Evolutionary conservation across 2,888 invertebrate species (phyloP).

Genomic region (Pristionchus fissidentatus): DNA sequence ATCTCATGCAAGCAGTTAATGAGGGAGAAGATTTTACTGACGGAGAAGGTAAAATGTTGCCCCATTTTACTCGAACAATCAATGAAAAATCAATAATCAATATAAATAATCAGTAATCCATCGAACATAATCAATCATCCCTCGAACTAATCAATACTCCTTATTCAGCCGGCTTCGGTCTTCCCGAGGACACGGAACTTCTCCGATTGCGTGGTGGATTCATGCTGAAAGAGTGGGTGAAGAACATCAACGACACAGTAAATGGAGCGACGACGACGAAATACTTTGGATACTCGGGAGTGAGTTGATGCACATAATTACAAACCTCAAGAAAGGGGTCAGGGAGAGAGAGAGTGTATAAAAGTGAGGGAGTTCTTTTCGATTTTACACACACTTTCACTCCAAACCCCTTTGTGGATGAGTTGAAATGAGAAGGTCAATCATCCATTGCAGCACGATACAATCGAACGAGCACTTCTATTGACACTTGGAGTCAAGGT

Average conservation of each 20-base stretch:
- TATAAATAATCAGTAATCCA: neutral
- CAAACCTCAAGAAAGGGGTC: neutral
- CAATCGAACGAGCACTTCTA: neutral
- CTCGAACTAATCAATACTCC: neutral
- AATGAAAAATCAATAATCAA: neutral
- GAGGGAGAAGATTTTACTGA: conserved; percentile 9
- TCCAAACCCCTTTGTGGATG: neutral
- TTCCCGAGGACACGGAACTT: conserved; percentile 49
- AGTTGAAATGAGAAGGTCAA: neutral
- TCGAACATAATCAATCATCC: neutral
- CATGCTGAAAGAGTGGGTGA: conserved; percentile 50
- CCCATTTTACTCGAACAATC: neutral
- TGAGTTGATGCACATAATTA: neutral
- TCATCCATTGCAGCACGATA: conserved; percentile 38
- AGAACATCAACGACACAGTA: conserved; percentile 42
- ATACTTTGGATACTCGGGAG: conserved; percentile 51
- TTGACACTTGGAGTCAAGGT: conserved; percentile 43
- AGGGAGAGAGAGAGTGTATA: too few relatives aligned
- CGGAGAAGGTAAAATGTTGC: neutral
- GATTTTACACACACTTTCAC: too few relatives aligned
- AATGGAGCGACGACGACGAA: conserved; percentile 14
- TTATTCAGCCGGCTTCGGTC: conserved; percentile 50
- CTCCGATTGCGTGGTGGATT: conserved; percentile 50
- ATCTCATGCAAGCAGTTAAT: neutral
- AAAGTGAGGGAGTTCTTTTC: too few relatives aligned